Evolutionary conservation across 2,888 invertebrate species (phyloP), one percentile per base, ranked within the genome.

Genomic region (Rhyacophila evoluta): DNA sequence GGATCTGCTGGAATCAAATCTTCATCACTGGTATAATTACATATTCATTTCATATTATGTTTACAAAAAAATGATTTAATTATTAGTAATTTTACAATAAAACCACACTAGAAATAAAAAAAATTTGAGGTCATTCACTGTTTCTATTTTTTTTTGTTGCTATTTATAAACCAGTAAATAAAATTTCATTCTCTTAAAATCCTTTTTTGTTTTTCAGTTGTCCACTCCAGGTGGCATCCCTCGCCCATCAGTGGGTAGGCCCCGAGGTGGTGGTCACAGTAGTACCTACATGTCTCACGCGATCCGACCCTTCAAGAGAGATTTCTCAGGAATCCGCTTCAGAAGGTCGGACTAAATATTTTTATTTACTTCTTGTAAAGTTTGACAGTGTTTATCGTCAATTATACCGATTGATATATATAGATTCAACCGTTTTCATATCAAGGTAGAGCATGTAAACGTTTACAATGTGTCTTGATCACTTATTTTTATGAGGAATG

Each of bases 281-380:
- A 82, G 86, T n/a, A 87, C 87, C 33, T 89, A 88, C 85, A 89
- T 88, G 85, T 19, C 72, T 3, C 89, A 88, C 84, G 88, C 88
- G 0, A 86, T 89, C 72, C 81, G 89, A 10, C 89, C 89, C 0
- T 89, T 89, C 84, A 84, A 89, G 83, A 89, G 89, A 84, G 89
- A 90, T 85, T 90, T 90, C 86, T 89, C 89, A 0, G 89, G 89
- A 38, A 89, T 90, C 84, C 89, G 89, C 85, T 90, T 90, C 76
- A 85, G 88, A 82, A 89, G 89, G 89, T 89, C 4, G 6, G 29
- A 33, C n/a, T 73, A 15, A 29, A 15, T 41, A n/a, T n/a, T n/a
- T n/a, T n/a, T n/a, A n/a, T n/a, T n/a, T n/a, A n/a, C n/a, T n/a
- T n/a, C n/a, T n/a, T n/a, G 8, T 15, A 11, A 15, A 69, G n/a